A percentile compares a stretch with the other conserved stretches of the same genome.
Conservation (phyloP, 1,140 invertebrate species). For the Copidosoma floridanum region DNA sequence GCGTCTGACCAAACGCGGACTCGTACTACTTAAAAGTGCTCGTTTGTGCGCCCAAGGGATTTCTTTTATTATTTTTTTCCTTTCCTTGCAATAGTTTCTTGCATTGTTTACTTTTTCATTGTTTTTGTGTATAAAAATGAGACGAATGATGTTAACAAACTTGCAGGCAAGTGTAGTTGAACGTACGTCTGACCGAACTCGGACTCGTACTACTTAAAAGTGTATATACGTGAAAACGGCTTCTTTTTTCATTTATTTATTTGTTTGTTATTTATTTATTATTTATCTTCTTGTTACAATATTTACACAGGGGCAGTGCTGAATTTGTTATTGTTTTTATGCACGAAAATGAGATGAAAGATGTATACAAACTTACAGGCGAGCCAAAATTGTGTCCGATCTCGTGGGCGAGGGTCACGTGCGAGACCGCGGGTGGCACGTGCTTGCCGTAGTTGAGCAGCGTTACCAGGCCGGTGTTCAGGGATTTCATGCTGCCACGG, state of each 20-base stretch:
- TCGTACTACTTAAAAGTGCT: slow-evolving; percentile 28
- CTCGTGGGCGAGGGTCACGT: slow-evolving; percentile 98
- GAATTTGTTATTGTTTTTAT: not conserved
- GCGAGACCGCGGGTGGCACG: slow-evolving; percentile 96
- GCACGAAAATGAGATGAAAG: not conserved
- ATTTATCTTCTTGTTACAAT: no score
- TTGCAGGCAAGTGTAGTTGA: no score
- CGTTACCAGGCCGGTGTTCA: slow-evolving; percentile 98
- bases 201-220: slow-evolving; percentile 26
- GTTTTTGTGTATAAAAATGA: not conserved
- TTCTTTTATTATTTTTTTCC: no score
- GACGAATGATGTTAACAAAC: slow-evolving; percentile 25
- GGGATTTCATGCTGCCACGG: slow-evolving; percentile 88
- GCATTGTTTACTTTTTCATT: not conserved
- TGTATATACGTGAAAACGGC: no score
- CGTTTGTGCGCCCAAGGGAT: no score
- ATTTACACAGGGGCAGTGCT: no score
- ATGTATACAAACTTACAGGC: slow-evolving; percentile 65
- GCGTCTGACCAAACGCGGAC: slow-evolving; percentile 29
- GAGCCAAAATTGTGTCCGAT: slow-evolving; percentile 99
- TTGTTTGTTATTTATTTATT: no score
- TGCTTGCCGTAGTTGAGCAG: slow-evolving; percentile 98
- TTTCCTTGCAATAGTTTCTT: no score
- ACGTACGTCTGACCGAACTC: slow-evolving; percentile 31
- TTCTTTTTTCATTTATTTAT: no score